Evolutionary conservation across 2,888 invertebrate species (phyloP).

Genomic region (Sesia apiformis): DNA sequence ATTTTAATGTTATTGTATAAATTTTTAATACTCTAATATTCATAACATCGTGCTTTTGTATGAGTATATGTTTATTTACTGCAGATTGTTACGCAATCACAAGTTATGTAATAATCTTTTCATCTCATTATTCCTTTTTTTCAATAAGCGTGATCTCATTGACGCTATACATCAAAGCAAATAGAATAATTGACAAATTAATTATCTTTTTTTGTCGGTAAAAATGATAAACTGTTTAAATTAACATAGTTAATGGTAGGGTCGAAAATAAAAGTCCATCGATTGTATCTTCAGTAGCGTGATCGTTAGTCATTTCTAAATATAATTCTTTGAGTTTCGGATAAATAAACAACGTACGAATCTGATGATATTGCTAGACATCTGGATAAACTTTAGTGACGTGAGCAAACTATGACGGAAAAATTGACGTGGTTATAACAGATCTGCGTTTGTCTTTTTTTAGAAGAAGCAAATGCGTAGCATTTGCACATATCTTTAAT

Average conservation of each 20-base stretch:
- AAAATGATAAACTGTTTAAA: not conserved
- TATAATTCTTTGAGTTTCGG: constrained; percentile 31
- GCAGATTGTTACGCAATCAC: too few species aligned
- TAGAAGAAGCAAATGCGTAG: not conserved
- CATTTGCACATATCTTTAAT: too few species aligned
- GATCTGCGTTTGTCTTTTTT: not conserved
- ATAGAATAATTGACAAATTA: not conserved
- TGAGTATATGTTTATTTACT: too few species aligned
- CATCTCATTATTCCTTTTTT: not conserved
- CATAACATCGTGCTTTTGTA: too few species aligned
- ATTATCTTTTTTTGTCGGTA: not conserved
- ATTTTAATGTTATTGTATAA: too few species aligned
- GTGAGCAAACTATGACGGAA: not conserved
- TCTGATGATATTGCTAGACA: constrained; percentile 27
- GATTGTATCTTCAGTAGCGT: not conserved
- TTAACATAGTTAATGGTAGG: constrained; percentile 12
- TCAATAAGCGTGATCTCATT: not conserved
- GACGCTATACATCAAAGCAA: not conserved
- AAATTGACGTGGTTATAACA: not conserved
- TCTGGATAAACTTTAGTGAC: constrained; percentile 27
- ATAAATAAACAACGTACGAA: constrained; percentile 30
- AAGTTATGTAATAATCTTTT: not conserved
- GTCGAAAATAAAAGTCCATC: constrained; percentile 13
- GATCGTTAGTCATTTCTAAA: constrained; percentile 24
- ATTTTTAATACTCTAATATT: too few species aligned